Base-by-base conservation (phyloP, 2,888 invertebrate genomes). In the Volucella bombylans region DNA sequence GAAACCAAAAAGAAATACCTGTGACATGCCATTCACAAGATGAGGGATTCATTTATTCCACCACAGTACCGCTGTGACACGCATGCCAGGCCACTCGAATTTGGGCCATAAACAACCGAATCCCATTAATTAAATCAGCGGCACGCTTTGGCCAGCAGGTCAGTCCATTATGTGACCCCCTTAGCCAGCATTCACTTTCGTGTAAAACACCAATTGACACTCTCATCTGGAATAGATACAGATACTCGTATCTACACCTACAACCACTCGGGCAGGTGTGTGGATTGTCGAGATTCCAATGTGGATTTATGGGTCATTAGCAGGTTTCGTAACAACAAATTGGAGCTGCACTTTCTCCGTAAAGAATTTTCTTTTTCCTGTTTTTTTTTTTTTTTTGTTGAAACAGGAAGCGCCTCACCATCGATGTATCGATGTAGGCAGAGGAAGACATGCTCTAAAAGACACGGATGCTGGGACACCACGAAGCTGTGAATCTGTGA, bases 251-350 rank as follows among this genome's bases (percentile, higher is more conserved):
- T 31, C 31, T 31, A 31, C 38, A 59, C 49, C 41, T 18, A n/a
- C 45, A 11, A 11, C 23, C 31, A 38, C 59, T 49, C 64, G 65
- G 47, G 57, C 38, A 23, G 14, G 2, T 18, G 49, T 49, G 45
- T 15, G 43, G 11, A 9, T 14, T 52, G 55, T 31, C 10, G 61
- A 68, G 31, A 15, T 45, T 15, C 15, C 43, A 61, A 80, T 74
- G 73, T 80, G 68, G 80, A 80, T 74, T 80, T 68, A 49, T 80
- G 62, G 80, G 80, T 74, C 80, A 73, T 68, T 73, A 49, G 73
- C 73, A 38, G 43, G 80, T 80, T 80, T 74, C 80, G 38, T 80
- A 80, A 80, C 68, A 41, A 62, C 52, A 68, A 80, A 73, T 62
- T 80, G 73, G 80, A 80, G 47, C 59, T 62, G 49, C 64, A 80